Evolutionary conservation across 2,113 vertebrate species (phyloP).

Genomic region (Apistogramma diplotaenia): DNA sequence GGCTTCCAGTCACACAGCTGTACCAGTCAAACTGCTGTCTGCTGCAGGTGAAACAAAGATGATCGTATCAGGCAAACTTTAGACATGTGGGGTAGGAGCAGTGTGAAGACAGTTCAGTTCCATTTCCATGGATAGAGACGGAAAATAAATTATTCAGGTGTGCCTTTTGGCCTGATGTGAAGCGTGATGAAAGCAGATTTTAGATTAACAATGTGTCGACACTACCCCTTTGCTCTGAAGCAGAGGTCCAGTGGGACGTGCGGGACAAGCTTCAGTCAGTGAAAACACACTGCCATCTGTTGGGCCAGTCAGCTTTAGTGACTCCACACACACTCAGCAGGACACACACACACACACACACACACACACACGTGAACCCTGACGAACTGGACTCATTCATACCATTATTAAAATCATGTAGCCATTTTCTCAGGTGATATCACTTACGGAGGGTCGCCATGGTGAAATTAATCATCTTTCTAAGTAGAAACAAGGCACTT

Average conservation of each 20-base stretch:
- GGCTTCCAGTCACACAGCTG: slow-evolving; percentile 10
- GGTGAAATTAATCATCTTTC: background rate
- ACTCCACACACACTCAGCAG: background rate
- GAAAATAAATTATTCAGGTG: slow-evolving; percentile 34
- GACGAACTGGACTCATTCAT: background rate
- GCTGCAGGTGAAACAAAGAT: background rate
- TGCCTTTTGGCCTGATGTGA: slow-evolving; percentile 20
- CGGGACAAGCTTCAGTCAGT: slow-evolving; percentile 25
- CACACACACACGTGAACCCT: background rate
- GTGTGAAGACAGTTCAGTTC: background rate
- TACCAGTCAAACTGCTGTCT: background rate
- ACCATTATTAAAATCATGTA: background rate
- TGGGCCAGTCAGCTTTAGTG: slow-evolving; percentile 28
- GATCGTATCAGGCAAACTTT: background rate
- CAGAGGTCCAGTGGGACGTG: slow-evolving; percentile 7
- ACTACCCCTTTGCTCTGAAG: slow-evolving; percentile 23
- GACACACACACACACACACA: background rate
- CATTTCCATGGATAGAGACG: background rate
- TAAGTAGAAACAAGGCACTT: background rate
- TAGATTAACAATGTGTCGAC: slow-evolving; percentile 35
- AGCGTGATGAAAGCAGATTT: slow-evolving; percentile 24
- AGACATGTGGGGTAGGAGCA: background rate
- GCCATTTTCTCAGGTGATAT: background rate
- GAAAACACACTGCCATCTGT: slow-evolving; percentile 74
- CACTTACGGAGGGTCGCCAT: background rate